These are phyloP conservation scores for Tachina grossa DNA, from an alignment of 2,888 invertebrate species.

Conservation along the genomic window DNA sequence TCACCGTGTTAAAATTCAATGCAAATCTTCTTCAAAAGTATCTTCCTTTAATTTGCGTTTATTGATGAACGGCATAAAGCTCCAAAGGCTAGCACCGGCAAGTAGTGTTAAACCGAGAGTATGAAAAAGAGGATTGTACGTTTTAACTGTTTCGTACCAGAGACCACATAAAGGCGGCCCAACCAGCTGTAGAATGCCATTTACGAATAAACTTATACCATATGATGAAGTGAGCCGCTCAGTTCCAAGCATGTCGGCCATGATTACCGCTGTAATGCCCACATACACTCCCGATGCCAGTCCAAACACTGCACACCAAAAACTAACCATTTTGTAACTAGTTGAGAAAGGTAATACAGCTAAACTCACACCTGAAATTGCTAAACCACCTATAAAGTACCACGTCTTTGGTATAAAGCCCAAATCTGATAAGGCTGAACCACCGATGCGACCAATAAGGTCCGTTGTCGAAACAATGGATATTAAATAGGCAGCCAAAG, in stretches of 20 bases:
- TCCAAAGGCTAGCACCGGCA: conserved; percentile 89
- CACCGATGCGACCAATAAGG: conserved; percentile 92
- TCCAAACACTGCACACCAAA: conserved; percentile 90
- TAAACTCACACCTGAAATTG: conserved; percentile 90
- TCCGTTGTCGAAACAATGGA: conserved; percentile 92
- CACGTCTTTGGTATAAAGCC: conserved; percentile 90
- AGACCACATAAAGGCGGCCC: conserved; percentile 93
- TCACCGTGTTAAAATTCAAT: conserved; percentile 26
- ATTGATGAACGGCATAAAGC: conserved; percentile 88
- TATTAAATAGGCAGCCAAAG: conserved; percentile 88
- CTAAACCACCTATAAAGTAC: conserved; percentile 91
- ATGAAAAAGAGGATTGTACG: conserved; percentile 89
- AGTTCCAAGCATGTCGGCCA: conserved; percentile 93
- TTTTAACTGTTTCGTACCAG: conserved; percentile 86
- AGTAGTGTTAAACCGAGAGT: conserved; percentile 89
- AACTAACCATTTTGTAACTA: conserved; percentile 86
- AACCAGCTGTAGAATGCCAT: conserved; percentile 90
- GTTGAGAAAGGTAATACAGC: conserved; percentile 88
- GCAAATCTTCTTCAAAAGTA: conserved; percentile 49
- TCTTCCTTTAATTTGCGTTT: conserved; percentile 77
- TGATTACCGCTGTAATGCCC: conserved; percentile 93
- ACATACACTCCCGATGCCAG: conserved; percentile 93
- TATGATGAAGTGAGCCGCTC: conserved; percentile 93
- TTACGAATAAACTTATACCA: conserved; percentile 92
- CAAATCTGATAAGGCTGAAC: conserved; percentile 91